A percentile compares a stretch with the other conserved stretches of the same genome.
Conservation (phyloP, 2,113 vertebrate genomes). For the Rhineura floridana region DNA sequence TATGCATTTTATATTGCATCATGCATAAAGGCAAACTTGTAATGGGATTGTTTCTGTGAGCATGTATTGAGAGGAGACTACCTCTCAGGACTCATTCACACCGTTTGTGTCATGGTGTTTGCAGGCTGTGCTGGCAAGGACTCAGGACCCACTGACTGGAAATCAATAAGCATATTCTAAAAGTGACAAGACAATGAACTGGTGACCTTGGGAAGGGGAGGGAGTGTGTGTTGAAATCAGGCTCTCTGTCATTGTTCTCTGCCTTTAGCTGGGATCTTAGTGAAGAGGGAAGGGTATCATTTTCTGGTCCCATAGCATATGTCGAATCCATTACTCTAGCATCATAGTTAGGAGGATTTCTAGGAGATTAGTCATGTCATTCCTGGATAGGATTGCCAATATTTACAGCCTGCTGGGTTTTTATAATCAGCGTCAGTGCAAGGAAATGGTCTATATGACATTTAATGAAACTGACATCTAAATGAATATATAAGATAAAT, state of each 20-base stretch:
- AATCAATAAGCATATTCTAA: too few species aligned
- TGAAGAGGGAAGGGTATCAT: neutral
- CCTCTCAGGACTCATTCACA: neutral
- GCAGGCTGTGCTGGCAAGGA: neutral
- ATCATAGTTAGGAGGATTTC: neutral
- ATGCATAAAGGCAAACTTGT: neutral
- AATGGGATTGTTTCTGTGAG: neutral
- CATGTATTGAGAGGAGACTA: neutral
- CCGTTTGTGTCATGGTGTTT: neutral
- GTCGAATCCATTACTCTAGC: neutral
- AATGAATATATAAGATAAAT: neutral
- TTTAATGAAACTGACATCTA: slow-evolving; percentile 10
- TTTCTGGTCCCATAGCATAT: neutral
- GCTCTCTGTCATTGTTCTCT: neutral
- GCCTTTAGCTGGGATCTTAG: neutral
- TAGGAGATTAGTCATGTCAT: neutral
- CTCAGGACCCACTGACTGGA: neutral
- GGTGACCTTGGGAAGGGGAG: neutral
- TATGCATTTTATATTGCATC: neutral
- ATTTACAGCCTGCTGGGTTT: neutral
- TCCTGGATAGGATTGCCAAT: neutral
- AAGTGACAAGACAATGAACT: neutral
- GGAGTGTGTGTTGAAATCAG: neutral
- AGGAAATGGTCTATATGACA: neutral
- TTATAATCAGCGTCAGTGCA: neutral